Evolutionary conservation across 2,113 vertebrate species (phyloP).

Genomic region (Xiphias gladius): DNA sequence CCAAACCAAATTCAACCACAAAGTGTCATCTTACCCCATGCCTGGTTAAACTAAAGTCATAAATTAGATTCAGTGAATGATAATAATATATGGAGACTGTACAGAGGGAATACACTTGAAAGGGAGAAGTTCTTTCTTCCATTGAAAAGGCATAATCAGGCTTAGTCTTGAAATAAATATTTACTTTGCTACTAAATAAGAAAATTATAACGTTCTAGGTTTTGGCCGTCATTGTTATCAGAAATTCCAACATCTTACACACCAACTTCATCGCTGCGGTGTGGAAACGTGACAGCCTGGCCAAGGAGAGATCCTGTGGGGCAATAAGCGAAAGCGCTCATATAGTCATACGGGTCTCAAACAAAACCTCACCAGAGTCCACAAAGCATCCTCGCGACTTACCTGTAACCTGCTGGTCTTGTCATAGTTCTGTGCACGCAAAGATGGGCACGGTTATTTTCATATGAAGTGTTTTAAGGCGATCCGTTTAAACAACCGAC

Average conservation of each 20-base stretch:
- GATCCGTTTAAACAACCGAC: not conserved
- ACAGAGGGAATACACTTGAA: slow-evolving; percentile 22
- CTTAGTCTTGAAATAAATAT: slow-evolving; percentile 21
- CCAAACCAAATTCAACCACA: slow-evolving; percentile 66
- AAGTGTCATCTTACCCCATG: slow-evolving; percentile 57
- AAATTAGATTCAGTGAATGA: slow-evolving; percentile 68
- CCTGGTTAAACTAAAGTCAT: slow-evolving; percentile 67
- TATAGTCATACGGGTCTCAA: not conserved
- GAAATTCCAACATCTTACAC: not conserved
- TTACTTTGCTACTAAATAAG: slow-evolving; percentile 14
- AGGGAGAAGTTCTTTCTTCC: slow-evolving; percentile 42
- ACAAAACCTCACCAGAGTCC: not conserved
- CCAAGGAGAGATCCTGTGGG: not conserved
- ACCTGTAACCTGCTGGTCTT: not conserved
- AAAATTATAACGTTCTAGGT: not conserved
- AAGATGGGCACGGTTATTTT: not conserved
- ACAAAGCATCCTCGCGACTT: not conserved
- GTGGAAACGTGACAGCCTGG: not conserved
- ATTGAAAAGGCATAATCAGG: slow-evolving; percentile 24
- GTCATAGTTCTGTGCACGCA: not conserved
- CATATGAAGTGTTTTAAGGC: not conserved
- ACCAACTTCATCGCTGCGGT: not conserved
- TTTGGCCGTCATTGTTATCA: not conserved
- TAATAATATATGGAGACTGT: slow-evolving; percentile 48
- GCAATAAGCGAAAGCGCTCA: not conserved